Percentiles rank a stretch among this genome's conserved stretches.
Conservation (phyloP, 2,113 vertebrate species). For the Potamarius usumacintae region DNA sequence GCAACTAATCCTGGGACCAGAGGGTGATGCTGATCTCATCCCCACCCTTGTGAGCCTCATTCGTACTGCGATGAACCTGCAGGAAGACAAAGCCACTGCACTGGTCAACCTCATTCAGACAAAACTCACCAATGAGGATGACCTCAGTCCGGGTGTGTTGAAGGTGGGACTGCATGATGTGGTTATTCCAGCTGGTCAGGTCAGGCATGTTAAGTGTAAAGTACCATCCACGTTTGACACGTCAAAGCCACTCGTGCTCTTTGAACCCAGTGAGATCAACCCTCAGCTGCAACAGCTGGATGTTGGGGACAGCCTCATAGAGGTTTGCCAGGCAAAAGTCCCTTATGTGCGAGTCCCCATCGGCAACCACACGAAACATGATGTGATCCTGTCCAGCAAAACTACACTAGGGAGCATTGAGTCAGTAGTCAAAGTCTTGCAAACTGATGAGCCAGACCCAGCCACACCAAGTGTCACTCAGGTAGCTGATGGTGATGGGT, state of each 20-base stretch:
- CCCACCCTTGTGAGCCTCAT: slow-evolving; percentile 17
- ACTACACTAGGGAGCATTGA: no score
- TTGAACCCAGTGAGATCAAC: background rate
- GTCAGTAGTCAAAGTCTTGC: no score
- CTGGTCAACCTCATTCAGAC: background rate
- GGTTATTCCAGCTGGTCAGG: slow-evolving; percentile 13
- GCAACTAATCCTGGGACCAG: no score
- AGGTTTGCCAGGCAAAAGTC: background rate
- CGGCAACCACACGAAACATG: slow-evolving; percentile 23
- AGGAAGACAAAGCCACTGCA: background rate
- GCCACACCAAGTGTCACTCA: no score
- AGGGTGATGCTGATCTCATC: no score
- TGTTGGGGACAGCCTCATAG: background rate
- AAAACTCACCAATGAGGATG: background rate
- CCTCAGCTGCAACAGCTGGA: slow-evolving; percentile 13
- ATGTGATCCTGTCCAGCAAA: background rate
- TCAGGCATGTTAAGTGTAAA: background rate
- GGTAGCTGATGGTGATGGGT: no score
- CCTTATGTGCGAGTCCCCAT: background rate
- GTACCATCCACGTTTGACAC: background rate
- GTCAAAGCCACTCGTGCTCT: background rate
- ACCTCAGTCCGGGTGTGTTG: background rate
- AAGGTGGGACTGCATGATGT: background rate
- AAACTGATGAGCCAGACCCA: no score
- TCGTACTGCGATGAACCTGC: background rate